Percentiles rank a stretch among this genome's conserved stretches.
phyloP scores from a whole-genome alignment of 2,113 vertebrate species.

The Psittacara wagleri region DNA sequence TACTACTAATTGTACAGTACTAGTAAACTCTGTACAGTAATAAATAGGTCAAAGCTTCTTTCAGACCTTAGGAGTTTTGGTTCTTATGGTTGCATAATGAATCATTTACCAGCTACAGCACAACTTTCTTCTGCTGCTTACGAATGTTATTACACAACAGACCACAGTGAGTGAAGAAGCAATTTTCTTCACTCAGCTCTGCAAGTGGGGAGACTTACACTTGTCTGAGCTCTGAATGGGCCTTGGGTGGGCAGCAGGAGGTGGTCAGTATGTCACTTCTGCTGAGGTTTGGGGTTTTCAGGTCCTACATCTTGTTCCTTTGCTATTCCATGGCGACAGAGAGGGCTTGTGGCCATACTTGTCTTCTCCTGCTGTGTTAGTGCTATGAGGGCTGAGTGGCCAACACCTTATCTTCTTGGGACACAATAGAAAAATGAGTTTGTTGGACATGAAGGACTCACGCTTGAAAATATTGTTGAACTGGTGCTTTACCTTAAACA shows the following conservation, averaged over 20 bases:
- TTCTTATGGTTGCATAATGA: constrained; percentile 9
- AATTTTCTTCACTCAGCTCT: not conserved
- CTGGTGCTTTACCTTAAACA: not conserved
- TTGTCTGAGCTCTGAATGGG: not conserved
- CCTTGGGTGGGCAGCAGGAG: not conserved
- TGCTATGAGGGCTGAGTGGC: not conserved
- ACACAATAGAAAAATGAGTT: not conserved
- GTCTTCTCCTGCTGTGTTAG: not conserved
- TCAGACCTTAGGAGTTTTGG: not conserved
- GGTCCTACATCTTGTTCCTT: not conserved
- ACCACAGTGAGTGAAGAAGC: not conserved
- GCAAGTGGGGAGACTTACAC: not conserved
- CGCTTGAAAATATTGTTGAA: not conserved
- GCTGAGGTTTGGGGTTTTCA: not conserved
- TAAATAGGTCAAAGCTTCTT: constrained; percentile 38
- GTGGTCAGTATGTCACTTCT: not conserved
- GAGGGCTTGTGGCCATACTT: not conserved
- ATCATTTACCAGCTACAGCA: not conserved
- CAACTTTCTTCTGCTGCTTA: not conserved
- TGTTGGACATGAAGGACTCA: not conserved
- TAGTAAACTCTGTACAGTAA: constrained; percentile 47
- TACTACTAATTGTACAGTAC: constrained; percentile 67
- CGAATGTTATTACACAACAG: not conserved
- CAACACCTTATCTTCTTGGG: not conserved
- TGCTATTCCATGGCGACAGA: not conserved